phyloP scores from a whole-genome alignment of 2,113 vertebrate genomes.

The Serinus canaria region DNA sequence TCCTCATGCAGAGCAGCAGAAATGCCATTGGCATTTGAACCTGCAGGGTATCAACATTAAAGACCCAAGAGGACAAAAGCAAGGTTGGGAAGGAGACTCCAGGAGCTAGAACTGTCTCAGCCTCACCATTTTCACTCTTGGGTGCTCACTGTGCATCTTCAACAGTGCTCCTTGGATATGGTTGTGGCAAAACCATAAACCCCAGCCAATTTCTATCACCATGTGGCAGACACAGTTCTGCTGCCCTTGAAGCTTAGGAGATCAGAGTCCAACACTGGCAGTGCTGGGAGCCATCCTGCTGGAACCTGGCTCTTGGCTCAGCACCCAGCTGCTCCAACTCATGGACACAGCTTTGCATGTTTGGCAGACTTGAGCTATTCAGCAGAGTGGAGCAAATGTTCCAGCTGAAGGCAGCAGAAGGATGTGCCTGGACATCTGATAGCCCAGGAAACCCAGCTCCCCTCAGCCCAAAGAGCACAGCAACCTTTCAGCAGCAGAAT shows the following conservation, averaged over 20 bases:
- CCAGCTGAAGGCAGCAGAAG: background rate
- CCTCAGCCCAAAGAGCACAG: background rate
- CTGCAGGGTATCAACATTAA: no score
- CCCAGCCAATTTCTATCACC: background rate
- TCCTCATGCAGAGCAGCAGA: background rate
- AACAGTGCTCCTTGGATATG: background rate
- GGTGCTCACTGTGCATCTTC: background rate
- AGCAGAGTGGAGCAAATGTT: background rate
- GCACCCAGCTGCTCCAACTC: background rate
- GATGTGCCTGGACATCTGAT: background rate
- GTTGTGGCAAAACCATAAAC: background rate
- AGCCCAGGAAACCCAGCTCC: background rate
- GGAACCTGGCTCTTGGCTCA: background rate
- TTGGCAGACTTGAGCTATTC: background rate
- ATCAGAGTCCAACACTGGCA: background rate
- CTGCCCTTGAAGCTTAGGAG: background rate
- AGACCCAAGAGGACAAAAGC: background rate
- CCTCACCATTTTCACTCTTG: background rate
- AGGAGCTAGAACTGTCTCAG: background rate
- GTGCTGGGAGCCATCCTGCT: background rate
- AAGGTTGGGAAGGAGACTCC: background rate
- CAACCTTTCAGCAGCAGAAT: background rate
- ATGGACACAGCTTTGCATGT: fast-evolving
- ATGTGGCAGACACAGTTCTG: fast-evolving
- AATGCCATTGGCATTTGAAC: background rate